Evolutionary conservation across 2,797 vertebrate genomes (phyloP).

Genomic region (Odontamblyopus lacepedii): DNA sequence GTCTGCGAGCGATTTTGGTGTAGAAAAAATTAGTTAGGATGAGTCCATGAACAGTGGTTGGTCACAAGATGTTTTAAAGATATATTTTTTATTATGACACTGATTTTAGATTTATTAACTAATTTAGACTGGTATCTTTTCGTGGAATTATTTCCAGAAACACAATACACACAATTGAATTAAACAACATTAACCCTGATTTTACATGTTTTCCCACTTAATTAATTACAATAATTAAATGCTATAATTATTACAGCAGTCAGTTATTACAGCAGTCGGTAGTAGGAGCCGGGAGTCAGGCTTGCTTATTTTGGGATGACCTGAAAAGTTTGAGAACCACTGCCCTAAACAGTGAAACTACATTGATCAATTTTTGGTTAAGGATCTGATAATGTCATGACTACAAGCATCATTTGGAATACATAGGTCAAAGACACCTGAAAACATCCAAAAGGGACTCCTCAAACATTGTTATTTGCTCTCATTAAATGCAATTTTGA

Average conservation of each 20-base stretch:
- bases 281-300: no score
- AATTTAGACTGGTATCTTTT: neutral
- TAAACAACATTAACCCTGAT: neutral
- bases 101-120: neutral
- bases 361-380: neutral
- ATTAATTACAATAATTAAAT: neutral
- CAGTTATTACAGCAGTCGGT: no score
- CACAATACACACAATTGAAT: neutral
- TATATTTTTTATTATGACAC: neutral
- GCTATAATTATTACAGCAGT: no score
- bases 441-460: no score
- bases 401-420: no score
- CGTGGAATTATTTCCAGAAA: neutral
- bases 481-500: no score
- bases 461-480: neutral
- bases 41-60: neutral
- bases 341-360: neutral
- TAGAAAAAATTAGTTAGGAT: neutral
- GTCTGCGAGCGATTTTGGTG: neutral
- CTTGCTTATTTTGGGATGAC: no score
- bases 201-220: neutral
- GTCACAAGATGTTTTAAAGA: neutral
- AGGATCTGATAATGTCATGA: neutral
- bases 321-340: no score
- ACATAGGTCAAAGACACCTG: no score